Percentiles rank a stretch among this genome's conserved stretches.
These are phyloP conservation scores for Phorcus lineatus DNA, from an alignment of 2,888 invertebrate genomes.

Conservation along the genomic window DNA sequence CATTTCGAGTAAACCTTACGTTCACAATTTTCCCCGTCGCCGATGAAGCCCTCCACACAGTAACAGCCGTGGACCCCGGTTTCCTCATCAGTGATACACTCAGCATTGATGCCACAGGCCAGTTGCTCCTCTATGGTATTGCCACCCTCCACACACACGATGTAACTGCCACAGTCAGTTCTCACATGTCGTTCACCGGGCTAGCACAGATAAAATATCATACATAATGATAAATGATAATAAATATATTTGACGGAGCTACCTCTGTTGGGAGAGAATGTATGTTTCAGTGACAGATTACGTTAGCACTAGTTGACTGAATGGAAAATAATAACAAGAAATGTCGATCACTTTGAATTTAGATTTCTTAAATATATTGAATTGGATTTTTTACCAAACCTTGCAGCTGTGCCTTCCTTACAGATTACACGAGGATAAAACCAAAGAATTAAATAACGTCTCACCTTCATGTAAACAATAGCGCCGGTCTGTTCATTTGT, in stretches of 20 bases:
- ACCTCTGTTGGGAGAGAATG: too few relatives aligned
- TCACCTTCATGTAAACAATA: slow-evolving; percentile 32
- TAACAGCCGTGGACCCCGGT: slow-evolving; percentile 57
- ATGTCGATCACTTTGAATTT: too few relatives aligned
- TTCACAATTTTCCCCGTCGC: slow-evolving; percentile 45
- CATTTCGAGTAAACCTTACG: slow-evolving; percentile 34
- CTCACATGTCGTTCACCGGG: slow-evolving; percentile 38
- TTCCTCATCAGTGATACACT: slow-evolving; percentile 40
- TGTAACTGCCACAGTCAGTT: slow-evolving; percentile 32
- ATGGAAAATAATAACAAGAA: too few relatives aligned
- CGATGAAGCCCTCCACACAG: slow-evolving; percentile 53
- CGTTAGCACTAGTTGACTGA: too few relatives aligned
- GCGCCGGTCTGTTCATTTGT: slow-evolving; percentile 24
- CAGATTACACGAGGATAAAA: too few relatives aligned
- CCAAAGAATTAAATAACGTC: too few relatives aligned
- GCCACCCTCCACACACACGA: slow-evolving; percentile 36
- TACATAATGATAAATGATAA: too few relatives aligned
- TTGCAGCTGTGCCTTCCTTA: too few relatives aligned
- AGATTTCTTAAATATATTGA: too few relatives aligned
- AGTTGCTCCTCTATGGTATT: slow-evolving; percentile 29
- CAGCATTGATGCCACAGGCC: slow-evolving; percentile 46
- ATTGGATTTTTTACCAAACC: too few relatives aligned
- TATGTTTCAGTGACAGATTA: too few relatives aligned
- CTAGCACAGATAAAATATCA: slow-evolving; percentile 27
- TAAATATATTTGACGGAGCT: too few relatives aligned